phyloP scores from a whole-genome alignment of 2,888 invertebrate species.

The Aleiodes leptofemur region DNA sequence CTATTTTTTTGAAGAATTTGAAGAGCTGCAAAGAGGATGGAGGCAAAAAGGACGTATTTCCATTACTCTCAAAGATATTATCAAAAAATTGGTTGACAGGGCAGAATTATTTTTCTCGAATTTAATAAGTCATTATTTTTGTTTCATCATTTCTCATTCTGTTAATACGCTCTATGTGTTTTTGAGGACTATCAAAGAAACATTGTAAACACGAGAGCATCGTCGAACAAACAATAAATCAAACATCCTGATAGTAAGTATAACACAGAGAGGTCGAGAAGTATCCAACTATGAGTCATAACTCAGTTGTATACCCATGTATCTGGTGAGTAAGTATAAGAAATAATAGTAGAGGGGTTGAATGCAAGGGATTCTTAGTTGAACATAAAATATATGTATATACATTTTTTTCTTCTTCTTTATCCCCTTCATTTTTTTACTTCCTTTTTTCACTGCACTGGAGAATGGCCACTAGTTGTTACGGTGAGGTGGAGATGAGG shows the following conservation, averaged over 20 bases:
- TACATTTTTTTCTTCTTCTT: background rate
- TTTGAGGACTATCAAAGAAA: background rate
- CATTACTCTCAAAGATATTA: too few species aligned
- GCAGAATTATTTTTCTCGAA: too few species aligned
- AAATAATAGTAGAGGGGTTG: background rate
- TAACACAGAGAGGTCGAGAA: slow-evolving; percentile 7
- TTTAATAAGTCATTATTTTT: too few species aligned
- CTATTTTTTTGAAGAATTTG: too few species aligned
- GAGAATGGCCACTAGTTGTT: slow-evolving; percentile 19
- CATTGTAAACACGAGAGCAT: slow-evolving; percentile 9
- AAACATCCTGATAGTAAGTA: background rate
- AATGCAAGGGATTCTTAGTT: slow-evolving; percentile 28
- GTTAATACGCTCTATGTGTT: background rate
- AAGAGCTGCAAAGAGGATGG: too few species aligned
- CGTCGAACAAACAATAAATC: background rate
- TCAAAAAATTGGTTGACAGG: too few species aligned
- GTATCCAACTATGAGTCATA: slow-evolving; percentile 4
- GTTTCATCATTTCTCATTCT: too few species aligned
- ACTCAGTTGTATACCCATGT: slow-evolving; percentile 14
- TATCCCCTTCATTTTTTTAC: background rate
- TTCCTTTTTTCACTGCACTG: background rate
- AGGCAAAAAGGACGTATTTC: too few species aligned
- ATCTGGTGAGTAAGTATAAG: background rate
- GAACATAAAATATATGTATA: slow-evolving; percentile 7
- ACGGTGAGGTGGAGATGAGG: slow-evolving; percentile 48